phyloP scores from a whole-genome alignment of 2,888 invertebrate genomes.

The Drosophila pullipes region DNA sequence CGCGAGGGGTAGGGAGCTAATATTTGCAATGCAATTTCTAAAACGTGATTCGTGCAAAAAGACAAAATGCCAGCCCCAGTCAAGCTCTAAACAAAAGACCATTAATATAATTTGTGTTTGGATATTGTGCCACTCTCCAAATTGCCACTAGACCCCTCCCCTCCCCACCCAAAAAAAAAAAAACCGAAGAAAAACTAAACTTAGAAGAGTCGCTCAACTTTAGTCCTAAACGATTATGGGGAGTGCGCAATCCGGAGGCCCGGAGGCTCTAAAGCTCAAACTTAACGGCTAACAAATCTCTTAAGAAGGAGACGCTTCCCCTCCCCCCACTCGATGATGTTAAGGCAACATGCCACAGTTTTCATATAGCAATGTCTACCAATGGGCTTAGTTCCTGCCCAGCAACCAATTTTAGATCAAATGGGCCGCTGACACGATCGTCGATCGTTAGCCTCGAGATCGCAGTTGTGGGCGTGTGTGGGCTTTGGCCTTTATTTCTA shows the following conservation, averaged over 20 bases:
- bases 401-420: slow-evolving; percentile 61
- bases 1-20: slow-evolving; percentile 14
- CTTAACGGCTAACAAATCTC: slow-evolving; percentile 23
- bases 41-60: slow-evolving; percentile 80
- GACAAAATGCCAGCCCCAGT: slow-evolving; percentile 71
- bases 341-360: slow-evolving; percentile 65
- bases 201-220: slow-evolving; percentile 17
- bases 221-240: slow-evolving; percentile 72
- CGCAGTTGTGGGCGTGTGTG: slow-evolving; percentile 61
- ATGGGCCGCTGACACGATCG: slow-evolving; percentile 80
- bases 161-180: not conserved
- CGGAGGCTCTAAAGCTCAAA: slow-evolving; percentile 2
- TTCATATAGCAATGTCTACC: slow-evolving; percentile 44
- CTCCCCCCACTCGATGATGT: slow-evolving; percentile 48
- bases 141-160: slow-evolving; percentile 33
- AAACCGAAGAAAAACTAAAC: slow-evolving; percentile 1
- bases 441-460: slow-evolving; percentile 56
- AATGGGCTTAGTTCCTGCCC: slow-evolving; percentile 23
- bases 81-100: slow-evolving; percentile 71
- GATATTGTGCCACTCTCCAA: slow-evolving; percentile 69
- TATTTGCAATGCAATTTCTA: slow-evolving; percentile 79
- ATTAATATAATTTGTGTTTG: slow-evolving; percentile 81
- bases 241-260: slow-evolving; percentile 46
- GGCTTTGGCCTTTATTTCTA: slow-evolving; percentile 48
- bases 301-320: not conserved